Evolutionary conservation across 2,113 vertebrate genomes (phyloP).

Genomic region (Sterrhoptilus dennistouni): DNA sequence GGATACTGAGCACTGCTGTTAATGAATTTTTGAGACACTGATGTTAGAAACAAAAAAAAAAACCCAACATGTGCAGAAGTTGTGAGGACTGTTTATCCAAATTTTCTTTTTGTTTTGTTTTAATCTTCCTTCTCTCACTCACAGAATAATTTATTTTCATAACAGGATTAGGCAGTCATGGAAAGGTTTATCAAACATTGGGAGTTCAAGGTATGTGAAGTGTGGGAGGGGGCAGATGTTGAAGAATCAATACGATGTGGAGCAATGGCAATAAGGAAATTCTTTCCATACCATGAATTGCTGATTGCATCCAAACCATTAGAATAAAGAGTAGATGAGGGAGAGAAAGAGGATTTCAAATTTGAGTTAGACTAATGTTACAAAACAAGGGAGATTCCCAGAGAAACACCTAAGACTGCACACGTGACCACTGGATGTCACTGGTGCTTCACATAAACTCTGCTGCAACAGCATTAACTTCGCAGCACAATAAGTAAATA

Average conservation of each 20-base stretch:
- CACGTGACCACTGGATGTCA: neutral
- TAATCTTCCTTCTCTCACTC: slow-evolving; percentile 71
- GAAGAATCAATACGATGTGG: slow-evolving; percentile 45
- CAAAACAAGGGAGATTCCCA: slow-evolving; percentile 54
- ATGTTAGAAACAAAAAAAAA: neutral
- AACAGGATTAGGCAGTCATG: slow-evolving; percentile 77
- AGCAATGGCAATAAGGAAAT: slow-evolving; percentile 33
- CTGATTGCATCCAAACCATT: slow-evolving; percentile 52
- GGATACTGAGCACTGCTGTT: slow-evolving; percentile 48
- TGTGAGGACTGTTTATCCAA: slow-evolving; percentile 70
- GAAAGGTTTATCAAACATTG: slow-evolving; percentile 64
- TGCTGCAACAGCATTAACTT: slow-evolving; percentile 35
- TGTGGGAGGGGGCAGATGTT: slow-evolving; percentile 72
- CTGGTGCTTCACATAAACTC: slow-evolving; percentile 27
- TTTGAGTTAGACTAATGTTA: slow-evolving; percentile 67
- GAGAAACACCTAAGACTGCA: slow-evolving; percentile 1
- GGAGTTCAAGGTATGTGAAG: slow-evolving; percentile 75
- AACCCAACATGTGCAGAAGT: slow-evolving; percentile 54
- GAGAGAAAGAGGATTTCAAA: slow-evolving; percentile 71
- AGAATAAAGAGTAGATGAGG: slow-evolving; percentile 64
- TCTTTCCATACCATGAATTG: neutral
- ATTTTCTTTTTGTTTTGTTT: slow-evolving; percentile 28
- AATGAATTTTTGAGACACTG: slow-evolving; percentile 33
- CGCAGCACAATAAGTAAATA: slow-evolving; percentile 33
- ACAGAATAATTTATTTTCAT: slow-evolving; percentile 70